phyloP scores from a whole-genome alignment of 2,888 invertebrate genomes.

The Sminthurinus aureus region DNA sequence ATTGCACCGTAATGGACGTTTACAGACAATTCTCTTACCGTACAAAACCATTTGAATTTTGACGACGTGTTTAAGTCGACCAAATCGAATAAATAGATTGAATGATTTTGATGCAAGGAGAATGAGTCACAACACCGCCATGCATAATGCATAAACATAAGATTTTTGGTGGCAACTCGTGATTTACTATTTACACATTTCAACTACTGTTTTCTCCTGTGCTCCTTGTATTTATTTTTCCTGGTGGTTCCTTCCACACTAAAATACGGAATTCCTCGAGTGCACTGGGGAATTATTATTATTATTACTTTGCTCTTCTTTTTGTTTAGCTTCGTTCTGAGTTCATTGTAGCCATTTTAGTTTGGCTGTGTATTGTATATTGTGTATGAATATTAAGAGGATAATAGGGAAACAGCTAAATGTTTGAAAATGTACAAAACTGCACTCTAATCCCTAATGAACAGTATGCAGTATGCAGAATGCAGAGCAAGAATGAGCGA shows the following conservation, averaged over 20 bases:
- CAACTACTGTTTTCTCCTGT: no score
- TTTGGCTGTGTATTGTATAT: no score
- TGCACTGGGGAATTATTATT: no score
- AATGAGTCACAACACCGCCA: conserved; percentile 46
- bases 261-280: no score
- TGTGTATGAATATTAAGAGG: no score
- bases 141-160: conserved; percentile 48
- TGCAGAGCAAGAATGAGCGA: not conserved
- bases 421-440: not conserved
- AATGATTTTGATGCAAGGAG: conserved; percentile 41
- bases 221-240: no score
- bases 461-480: not conserved
- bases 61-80: conserved; percentile 45
- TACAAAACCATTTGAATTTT: conserved; percentile 46
- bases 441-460: not conserved
- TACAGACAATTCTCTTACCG: conserved; percentile 3
- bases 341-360: no score
- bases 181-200: no score
- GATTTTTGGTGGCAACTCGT: conserved; percentile 36
- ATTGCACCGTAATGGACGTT: conserved; percentile 31
- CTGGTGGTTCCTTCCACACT: no score
- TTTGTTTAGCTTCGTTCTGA: no score
- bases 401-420: not conserved
- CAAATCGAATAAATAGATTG: not conserved
- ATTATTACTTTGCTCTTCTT: no score